These are phyloP conservation scores for Saturnia japonica DNA, from an alignment of 2,888 invertebrate species.

Conservation along the genomic window DNA sequence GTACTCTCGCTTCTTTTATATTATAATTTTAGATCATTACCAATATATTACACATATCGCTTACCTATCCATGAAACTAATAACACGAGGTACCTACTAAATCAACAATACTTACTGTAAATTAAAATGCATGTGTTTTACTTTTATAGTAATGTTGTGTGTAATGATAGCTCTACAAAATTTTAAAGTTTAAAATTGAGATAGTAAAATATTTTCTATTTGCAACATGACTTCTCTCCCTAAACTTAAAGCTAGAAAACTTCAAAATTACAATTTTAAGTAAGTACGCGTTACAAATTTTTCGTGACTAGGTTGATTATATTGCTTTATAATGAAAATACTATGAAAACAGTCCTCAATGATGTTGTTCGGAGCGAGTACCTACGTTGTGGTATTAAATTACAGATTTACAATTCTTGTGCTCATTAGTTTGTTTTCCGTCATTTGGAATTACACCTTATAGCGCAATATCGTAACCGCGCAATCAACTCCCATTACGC, in stretches of 20 bases:
- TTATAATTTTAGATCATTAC: neutral
- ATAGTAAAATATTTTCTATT: neutral
- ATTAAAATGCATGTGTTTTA: neutral
- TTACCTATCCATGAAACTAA: neutral
- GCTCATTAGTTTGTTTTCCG: conserved; percentile 42
- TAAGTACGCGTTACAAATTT: neutral
- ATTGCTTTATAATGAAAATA: neutral
- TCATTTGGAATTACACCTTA: conserved; percentile 40
- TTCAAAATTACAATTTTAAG: neutral
- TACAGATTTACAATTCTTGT: conserved; percentile 18
- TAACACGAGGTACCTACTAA: neutral
- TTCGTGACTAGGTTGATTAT: neutral
- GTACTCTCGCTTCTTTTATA: no score
- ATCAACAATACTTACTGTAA: neutral
- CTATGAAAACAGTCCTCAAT: neutral
- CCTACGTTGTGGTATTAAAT: conserved; percentile 16
- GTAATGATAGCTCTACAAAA: neutral
- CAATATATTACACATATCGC: neutral
- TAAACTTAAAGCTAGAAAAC: neutral
- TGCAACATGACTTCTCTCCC: neutral
- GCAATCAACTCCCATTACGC: conserved; percentile 57
- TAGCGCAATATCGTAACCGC: conserved; percentile 38
- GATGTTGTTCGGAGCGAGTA: neutral
- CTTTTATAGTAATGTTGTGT: neutral
- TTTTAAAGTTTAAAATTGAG: neutral